Percentiles rank a stretch among this genome's conserved stretches.
These are phyloP conservation scores for Alentia gelatinosa DNA, from an alignment of 2,888 invertebrate species.

Conservation along the genomic window DNA sequence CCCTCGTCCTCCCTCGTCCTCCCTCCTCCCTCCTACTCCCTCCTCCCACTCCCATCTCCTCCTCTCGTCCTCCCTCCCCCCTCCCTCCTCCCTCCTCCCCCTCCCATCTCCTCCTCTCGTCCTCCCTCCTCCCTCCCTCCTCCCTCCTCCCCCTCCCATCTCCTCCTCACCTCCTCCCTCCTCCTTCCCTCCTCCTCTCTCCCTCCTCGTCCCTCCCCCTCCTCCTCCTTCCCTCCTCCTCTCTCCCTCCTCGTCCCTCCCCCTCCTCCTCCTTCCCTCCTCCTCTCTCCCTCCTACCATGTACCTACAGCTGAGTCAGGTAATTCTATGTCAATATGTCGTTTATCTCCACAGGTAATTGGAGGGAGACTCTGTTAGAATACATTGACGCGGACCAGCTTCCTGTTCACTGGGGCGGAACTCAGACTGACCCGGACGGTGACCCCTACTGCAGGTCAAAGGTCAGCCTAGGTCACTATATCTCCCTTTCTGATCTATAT, in stretches of 20 bases:
- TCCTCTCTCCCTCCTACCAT: neutral
- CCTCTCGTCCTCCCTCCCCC: neutral
- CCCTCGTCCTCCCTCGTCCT: neutral
- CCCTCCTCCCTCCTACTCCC: neutral
- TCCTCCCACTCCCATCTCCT: neutral
- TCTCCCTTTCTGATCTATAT: no score
- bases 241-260: neutral
- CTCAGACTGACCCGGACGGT: conserved; percentile 71
- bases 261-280: neutral
- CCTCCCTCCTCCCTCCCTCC: neutral
- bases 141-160: neutral
- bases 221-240: neutral
- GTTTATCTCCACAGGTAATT: conserved; percentile 57
- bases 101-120: neutral
- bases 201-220: no score
- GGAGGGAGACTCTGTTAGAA: conserved; percentile 69
- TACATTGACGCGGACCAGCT: conserved; percentile 73
- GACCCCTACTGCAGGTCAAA: conserved; percentile 81
- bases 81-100: conserved; percentile 55
- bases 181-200: neutral
- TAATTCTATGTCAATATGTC: no score
- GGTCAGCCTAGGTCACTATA: neutral
- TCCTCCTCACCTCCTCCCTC: no score
- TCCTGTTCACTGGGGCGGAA: conserved; percentile 75
- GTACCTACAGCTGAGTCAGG: no score